A percentile compares a stretch with the other conserved stretches of the same genome.
These are phyloP conservation scores for Cricetomys ansorgei DNA, from an alignment of 2,113 vertebrate species.

Conservation along the genomic window DNA sequence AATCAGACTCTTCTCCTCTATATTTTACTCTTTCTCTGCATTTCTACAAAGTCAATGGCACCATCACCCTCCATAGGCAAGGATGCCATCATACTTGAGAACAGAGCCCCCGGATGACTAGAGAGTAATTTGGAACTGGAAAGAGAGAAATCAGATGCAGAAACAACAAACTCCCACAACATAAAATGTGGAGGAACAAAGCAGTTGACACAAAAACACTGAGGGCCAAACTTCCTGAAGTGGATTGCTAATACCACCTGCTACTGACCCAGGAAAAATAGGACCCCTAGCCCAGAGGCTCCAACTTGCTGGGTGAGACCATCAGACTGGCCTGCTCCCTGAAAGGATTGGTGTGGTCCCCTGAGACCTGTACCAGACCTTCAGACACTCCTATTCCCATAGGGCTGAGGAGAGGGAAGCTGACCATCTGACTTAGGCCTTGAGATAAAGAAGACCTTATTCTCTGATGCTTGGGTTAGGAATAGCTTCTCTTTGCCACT, in stretches of 20 bases:
- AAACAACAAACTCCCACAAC: not conserved
- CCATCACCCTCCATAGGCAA: not conserved
- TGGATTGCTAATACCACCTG: not conserved
- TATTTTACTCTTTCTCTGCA: not conserved
- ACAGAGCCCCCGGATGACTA: not conserved
- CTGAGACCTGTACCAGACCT: not conserved
- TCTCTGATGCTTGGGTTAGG: not conserved
- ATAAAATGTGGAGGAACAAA: not conserved
- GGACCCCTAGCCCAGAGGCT: not conserved
- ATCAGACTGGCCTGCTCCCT: too few relatives aligned
- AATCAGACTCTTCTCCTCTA: not conserved
- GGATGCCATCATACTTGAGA: not conserved
- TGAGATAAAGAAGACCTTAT: not conserved
- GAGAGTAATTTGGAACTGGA: not conserved
- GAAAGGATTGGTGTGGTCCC: too few relatives aligned
- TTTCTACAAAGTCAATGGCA: not conserved
- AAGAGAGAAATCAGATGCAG: slow-evolving; percentile 16
- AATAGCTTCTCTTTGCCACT: slow-evolving; percentile 33
- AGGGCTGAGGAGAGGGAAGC: not conserved
- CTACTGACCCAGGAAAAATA: not conserved
- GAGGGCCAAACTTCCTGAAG: not conserved
- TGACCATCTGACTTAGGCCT: not conserved
- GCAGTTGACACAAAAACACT: not conserved
- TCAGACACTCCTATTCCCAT: not conserved
- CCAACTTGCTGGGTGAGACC: not conserved